Conservation (phyloP, 2,113 vertebrate species). For the Labeo catla region DNA sequence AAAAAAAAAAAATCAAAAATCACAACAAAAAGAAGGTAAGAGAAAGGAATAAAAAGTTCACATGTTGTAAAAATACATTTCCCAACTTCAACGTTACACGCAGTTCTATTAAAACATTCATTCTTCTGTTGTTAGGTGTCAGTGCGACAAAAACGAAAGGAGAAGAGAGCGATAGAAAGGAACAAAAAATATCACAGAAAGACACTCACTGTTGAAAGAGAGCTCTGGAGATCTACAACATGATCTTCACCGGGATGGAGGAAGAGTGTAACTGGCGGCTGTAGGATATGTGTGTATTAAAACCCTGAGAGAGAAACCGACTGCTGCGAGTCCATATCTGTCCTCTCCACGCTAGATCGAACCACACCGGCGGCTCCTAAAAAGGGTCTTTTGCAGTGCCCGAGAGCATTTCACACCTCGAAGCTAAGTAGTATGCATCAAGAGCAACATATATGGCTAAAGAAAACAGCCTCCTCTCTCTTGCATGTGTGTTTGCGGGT, state of each 20-base stretch:
- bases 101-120: slow-evolving; percentile 75
- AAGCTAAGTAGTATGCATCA: slow-evolving; percentile 34
- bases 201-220: slow-evolving; percentile 66
- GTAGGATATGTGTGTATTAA: slow-evolving; percentile 71
- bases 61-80: slow-evolving; percentile 85
- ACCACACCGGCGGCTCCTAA: slow-evolving; percentile 19
- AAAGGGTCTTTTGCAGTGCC: slow-evolving; percentile 31
- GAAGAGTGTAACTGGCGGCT: slow-evolving; percentile 61
- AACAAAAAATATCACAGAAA: slow-evolving; percentile 7
- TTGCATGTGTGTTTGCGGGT: slow-evolving; percentile 40
- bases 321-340: slow-evolving; percentile 64
- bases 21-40: slow-evolving; percentile 74
- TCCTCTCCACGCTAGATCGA: slow-evolving; percentile 42
- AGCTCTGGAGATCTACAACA: slow-evolving; percentile 60
- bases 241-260: slow-evolving; percentile 54
- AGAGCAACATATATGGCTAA: slow-evolving; percentile 36
- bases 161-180: not conserved
- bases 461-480: slow-evolving; percentile 42
- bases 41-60: slow-evolving; percentile 70
- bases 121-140: slow-evolving; percentile 75
- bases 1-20: slow-evolving; percentile 70
- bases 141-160: slow-evolving; percentile 66
- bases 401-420: slow-evolving; percentile 42
- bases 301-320: slow-evolving; percentile 83
- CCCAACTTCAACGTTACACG: slow-evolving; percentile 77